Evolutionary conservation across 2,113 vertebrate genomes (phyloP), one percentile per base, ranked within the genome.

Genomic region (Chaetura pelagica): DNA sequence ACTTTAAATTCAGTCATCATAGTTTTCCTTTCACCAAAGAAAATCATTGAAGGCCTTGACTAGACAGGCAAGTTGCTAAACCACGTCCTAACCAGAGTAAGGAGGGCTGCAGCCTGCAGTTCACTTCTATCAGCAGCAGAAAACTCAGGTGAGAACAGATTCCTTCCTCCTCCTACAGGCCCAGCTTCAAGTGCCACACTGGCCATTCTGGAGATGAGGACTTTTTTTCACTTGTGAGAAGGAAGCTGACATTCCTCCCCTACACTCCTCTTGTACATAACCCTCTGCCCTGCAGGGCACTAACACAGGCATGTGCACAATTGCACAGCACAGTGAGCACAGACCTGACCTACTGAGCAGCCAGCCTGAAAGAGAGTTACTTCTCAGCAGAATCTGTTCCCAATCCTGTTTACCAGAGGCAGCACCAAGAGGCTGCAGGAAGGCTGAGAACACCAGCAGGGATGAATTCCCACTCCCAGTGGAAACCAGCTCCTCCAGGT

Each of bases 281-380:
- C 40, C 40, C 40, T 42, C 40, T 42, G 40, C 40, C 40, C 64
- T 58, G 55, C 55, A 30, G 68, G 72, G 40, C 49, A 23, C 27
- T 3, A 29, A 18, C 6, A 19, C 6, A 34, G 63, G 5, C 6
- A 5, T 2, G 3, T 16, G 23, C 15, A 2, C 1, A 8, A 18
- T 19, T 5, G 7, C 29, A 10, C 52, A 35, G 84, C 1, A 34
- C 12, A 13, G 23, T 0, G 21, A 32, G 81, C 12, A 5, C 27
- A 34, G 49, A 48, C 35, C 38, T 2, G 79, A n/a, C 34, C 80
- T 19, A 2, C n/a, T 14, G 51, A n/a, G 80, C n/a, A 35, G 46
- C 13, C 71, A 42, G 44, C 44, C 74, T 32, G 2, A 30, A 15
- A 18, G 12, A 18, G 10, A n/a, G 54, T 23, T 8, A 7, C 67